phyloP scores from a whole-genome alignment of 2,113 vertebrate species.

The Nothocercus nigrocapillus region DNA sequence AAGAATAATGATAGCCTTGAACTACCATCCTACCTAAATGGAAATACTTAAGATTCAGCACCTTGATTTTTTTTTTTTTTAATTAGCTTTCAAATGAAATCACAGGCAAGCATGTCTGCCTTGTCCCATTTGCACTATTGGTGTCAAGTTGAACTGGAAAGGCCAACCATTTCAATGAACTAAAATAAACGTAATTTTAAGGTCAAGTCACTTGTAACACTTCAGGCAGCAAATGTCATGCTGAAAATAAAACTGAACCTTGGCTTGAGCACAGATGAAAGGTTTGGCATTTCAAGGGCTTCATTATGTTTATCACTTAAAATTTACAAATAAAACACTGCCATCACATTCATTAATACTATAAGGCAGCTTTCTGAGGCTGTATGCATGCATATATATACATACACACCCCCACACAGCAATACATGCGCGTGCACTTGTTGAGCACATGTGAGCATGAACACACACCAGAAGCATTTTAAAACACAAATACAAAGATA shows the following conservation, averaged over 20 bases:
- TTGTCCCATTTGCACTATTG: conserved; percentile 1
- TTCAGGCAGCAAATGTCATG: conserved; percentile 68
- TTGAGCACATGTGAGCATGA: no score
- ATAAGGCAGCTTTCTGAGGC: not conserved
- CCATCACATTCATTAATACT: not conserved
- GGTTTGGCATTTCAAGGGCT: conserved; percentile 53
- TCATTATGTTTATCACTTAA: conserved; percentile 21
- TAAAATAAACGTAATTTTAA: conserved; percentile 61
- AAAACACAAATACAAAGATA: not conserved
- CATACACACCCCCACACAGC: not conserved
- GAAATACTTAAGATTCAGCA: conserved; percentile 55
- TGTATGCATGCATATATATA: not conserved
- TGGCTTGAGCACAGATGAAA: conserved; percentile 33
- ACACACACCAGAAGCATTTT: not conserved
- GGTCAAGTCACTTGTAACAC: conserved; percentile 70
- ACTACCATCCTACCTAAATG: conserved; percentile 32
- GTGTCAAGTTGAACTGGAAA: conserved; percentile 59
- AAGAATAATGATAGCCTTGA: conserved; percentile 15
- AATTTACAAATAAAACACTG: conserved; percentile 40
- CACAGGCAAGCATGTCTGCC: conserved; percentile 18
- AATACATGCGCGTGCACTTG: not conserved
- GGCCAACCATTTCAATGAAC: conserved; percentile 52
- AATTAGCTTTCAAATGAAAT: conserved; percentile 57
- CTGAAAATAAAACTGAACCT: conserved; percentile 55
- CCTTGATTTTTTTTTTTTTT: conserved; percentile 14